A percentile compares a stretch with the other conserved stretches of the same genome.
phyloP scores from a whole-genome alignment of 2,888 invertebrate species.

The Agrilus mali region DNA sequence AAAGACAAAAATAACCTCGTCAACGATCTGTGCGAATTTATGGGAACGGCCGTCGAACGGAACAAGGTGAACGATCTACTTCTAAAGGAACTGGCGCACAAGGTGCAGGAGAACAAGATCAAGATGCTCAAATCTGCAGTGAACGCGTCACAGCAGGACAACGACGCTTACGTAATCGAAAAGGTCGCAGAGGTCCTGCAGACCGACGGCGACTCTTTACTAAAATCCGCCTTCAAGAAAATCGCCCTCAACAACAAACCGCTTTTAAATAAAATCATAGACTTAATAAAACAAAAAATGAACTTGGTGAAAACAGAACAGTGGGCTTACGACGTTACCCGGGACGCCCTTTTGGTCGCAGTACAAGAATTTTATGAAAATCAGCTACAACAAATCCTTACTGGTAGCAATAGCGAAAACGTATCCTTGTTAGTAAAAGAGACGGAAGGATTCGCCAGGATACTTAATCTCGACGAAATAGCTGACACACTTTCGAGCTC shows the following conservation, averaged over 20 bases:
- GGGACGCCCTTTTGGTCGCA: slow-evolving; percentile 53
- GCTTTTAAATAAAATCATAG: slow-evolving; percentile 45
- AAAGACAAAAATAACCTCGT: slow-evolving; percentile 23
- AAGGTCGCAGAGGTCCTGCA: slow-evolving; percentile 50
- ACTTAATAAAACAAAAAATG: slow-evolving; percentile 48
- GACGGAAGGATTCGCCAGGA: slow-evolving; percentile 55
- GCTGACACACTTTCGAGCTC: slow-evolving; percentile 40
- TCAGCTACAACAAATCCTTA: slow-evolving; percentile 41
- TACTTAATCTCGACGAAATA: slow-evolving; percentile 52
- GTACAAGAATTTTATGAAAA: slow-evolving; percentile 49
- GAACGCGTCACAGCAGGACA: slow-evolving; percentile 37
- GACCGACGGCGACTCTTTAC: slow-evolving; percentile 43
- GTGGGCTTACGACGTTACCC: slow-evolving; percentile 51
- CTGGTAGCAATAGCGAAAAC: slow-evolving; percentile 30
- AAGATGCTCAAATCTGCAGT: slow-evolving; percentile 48
- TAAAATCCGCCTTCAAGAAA: slow-evolving; percentile 51
- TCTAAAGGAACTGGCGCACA: slow-evolving; percentile 34
- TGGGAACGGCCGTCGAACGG: slow-evolving; percentile 28
- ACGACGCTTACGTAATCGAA: slow-evolving; percentile 42
- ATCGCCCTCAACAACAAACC: slow-evolving; percentile 47
- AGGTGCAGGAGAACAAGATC: slow-evolving; percentile 46
- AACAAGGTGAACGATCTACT: slow-evolving; percentile 28
- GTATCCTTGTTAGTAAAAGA: slow-evolving; percentile 42
- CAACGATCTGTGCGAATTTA: slow-evolving; percentile 25
- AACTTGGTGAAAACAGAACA: slow-evolving; percentile 47